Conservation (phyloP, 2,113 vertebrate species). For the Sturnus vulgaris region DNA sequence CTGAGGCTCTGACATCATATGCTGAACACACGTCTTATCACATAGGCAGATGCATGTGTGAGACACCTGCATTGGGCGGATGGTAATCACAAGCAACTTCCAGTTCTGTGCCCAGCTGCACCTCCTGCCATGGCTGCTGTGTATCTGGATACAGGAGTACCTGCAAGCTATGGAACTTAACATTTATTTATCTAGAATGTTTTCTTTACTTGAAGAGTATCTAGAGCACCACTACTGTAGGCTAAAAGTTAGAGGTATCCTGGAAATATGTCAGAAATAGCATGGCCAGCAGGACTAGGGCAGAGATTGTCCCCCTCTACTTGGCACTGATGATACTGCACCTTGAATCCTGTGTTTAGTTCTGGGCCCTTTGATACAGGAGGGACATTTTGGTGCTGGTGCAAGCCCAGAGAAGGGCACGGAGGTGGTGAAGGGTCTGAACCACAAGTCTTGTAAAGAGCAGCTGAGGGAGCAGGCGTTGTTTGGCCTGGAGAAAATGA, state of each 20-base stretch:
- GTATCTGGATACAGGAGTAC: neutral
- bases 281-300: neutral
- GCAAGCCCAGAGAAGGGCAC: neutral
- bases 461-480: neutral
- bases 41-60: neutral
- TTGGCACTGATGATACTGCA: neutral
- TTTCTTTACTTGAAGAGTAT: neutral
- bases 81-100: neutral
- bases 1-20: neutral
- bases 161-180: neutral
- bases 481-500: neutral
- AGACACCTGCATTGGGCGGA: neutral
- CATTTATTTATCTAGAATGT: neutral
- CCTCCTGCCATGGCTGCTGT: neutral
- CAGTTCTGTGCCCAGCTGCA: neutral
- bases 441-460: neutral
- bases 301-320: neutral
- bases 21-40: accelerated
- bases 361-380: neutral
- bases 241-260: neutral
- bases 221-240: neutral
- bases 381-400: neutral
- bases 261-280: neutral
- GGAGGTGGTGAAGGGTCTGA: neutral
- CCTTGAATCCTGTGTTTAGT: neutral